These are phyloP conservation scores for Anthopleura xanthogrammica DNA, from an alignment of 92 coral and sea anemone species.

Conservation along the genomic window DNA sequence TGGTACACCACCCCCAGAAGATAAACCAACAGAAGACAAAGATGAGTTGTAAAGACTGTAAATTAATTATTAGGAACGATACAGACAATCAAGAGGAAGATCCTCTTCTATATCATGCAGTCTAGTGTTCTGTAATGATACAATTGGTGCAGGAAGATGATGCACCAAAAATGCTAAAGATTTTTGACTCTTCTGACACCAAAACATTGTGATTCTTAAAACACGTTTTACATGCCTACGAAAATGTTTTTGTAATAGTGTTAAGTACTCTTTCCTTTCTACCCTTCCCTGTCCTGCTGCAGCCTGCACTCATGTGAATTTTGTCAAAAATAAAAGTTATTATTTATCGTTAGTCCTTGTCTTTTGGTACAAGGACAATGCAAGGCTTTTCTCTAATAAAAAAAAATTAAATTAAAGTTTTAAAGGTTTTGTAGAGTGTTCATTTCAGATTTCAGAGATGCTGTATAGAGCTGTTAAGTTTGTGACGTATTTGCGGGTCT, in stretches of 20 bases:
- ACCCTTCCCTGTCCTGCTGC: conserved; percentile 5
- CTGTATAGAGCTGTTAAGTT: not conserved
- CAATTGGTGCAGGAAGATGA: conserved; percentile 11
- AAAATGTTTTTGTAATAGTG: conserved; percentile 4
- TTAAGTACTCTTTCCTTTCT: not conserved
- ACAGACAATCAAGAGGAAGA: conserved; percentile 15
- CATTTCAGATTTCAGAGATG: not conserved
- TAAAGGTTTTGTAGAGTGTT: not conserved
- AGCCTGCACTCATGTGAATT: not conserved
- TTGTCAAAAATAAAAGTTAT: conserved; percentile 22
- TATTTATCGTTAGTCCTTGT: conserved; percentile 35
- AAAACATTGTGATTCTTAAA: conserved; percentile 11
- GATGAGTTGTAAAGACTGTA: conserved; percentile 78
- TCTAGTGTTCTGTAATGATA: conserved; percentile 22
- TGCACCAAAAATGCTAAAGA: conserved; percentile 4
- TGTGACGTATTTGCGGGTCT: no score
- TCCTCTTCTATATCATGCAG: conserved; percentile 17
- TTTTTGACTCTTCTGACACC: conserved; percentile 7
- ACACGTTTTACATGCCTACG: conserved; percentile 10
- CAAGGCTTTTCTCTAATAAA: conserved; percentile 45
- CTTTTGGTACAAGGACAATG: conserved; percentile 25
- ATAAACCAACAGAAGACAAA: conserved; percentile 93
- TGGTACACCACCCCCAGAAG: conserved; percentile 66
- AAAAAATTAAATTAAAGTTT: conserved; percentile 4
- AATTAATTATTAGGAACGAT: conserved; percentile 20